A percentile compares a stretch with the other conserved stretches of the same genome.
These are phyloP conservation scores for Melanophora roralis DNA, from an alignment of 2,888 invertebrate species.

Conservation along the genomic window DNA sequence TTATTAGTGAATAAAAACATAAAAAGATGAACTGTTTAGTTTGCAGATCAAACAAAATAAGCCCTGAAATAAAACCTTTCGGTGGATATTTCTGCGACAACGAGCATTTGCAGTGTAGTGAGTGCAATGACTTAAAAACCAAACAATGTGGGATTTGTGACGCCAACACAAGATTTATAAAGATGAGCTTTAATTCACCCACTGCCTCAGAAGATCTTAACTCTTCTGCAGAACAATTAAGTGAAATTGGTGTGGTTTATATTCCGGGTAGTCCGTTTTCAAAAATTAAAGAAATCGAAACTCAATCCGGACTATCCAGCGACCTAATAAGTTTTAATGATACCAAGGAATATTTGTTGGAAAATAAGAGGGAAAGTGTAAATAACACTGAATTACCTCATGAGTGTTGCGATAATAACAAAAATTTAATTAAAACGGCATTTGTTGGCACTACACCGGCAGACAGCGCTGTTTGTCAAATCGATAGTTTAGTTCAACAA, in stretches of 20 bases:
- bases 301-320: constrained; percentile 59
- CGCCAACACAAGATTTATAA: constrained; percentile 52
- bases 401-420: not conserved
- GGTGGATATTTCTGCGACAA: constrained; percentile 63
- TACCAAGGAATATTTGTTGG: constrained; percentile 28
- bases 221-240: not conserved
- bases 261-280: constrained; percentile 22
- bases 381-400: no score
- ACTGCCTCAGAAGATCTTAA: not conserved
- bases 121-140: constrained; percentile 30
- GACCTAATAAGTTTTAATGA: constrained; percentile 60
- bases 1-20: no score
- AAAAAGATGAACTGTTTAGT: constrained; percentile 61
- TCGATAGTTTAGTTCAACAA: not conserved
- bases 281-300: constrained; percentile 58
- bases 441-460: not conserved
- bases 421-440: not conserved
- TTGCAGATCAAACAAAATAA: constrained; percentile 62
- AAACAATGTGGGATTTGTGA: constrained; percentile 51
- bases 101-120: constrained; percentile 60
- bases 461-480: not conserved
- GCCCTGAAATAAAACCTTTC: constrained; percentile 54
- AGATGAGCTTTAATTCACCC: constrained; percentile 49
- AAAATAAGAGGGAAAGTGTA: not conserved
- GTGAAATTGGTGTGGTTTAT: constrained; percentile 3